Percentiles rank a stretch among this genome's conserved stretches.
Evolutionary conservation across 2,888 invertebrate species (phyloP).

Genomic region (Homarus gammarus): DNA sequence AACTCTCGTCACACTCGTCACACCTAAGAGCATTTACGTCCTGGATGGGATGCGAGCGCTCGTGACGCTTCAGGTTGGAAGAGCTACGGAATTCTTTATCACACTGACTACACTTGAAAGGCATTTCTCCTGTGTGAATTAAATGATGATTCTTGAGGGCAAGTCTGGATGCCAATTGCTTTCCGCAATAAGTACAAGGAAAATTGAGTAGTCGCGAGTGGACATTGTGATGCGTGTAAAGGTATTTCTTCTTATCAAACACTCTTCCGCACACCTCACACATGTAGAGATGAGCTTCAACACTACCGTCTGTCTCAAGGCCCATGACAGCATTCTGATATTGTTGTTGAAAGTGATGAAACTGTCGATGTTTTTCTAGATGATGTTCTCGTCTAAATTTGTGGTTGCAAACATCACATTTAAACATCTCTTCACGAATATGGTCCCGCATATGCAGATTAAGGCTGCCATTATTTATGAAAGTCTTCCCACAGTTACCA

Average conservation of each 20-base stretch:
- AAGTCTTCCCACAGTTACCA: constrained; percentile 74
- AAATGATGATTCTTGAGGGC: constrained; percentile 74
- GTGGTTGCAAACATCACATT: constrained; percentile 74
- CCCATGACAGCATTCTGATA: constrained; percentile 65
- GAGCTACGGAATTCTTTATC: constrained; percentile 73
- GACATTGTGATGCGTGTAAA: constrained; percentile 75
- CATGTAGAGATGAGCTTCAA: constrained; percentile 66
- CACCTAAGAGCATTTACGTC: constrained; percentile 55
- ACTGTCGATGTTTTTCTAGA: constrained; percentile 67
- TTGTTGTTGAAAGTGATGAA: constrained; percentile 64
- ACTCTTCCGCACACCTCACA: constrained; percentile 75
- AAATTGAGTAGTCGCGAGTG: constrained; percentile 72
- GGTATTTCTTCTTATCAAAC: constrained; percentile 75
- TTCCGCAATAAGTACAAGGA: constrained; percentile 69
- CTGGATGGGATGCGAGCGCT: constrained; percentile 58
- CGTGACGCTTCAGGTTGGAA: constrained; percentile 73
- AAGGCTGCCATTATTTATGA: constrained; percentile 75
- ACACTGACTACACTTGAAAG: constrained; percentile 71
- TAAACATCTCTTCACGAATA: constrained; percentile 72
- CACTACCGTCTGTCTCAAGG: constrained; percentile 55
- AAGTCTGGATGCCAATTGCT: constrained; percentile 73
- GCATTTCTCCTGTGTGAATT: constrained; percentile 75
- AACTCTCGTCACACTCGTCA: constrained; percentile 69
- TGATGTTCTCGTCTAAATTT: constrained; percentile 73
- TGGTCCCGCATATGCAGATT: constrained; percentile 76